phyloP scores from a whole-genome alignment of 2,888 invertebrate species.

The Chironomus tentans region DNA sequence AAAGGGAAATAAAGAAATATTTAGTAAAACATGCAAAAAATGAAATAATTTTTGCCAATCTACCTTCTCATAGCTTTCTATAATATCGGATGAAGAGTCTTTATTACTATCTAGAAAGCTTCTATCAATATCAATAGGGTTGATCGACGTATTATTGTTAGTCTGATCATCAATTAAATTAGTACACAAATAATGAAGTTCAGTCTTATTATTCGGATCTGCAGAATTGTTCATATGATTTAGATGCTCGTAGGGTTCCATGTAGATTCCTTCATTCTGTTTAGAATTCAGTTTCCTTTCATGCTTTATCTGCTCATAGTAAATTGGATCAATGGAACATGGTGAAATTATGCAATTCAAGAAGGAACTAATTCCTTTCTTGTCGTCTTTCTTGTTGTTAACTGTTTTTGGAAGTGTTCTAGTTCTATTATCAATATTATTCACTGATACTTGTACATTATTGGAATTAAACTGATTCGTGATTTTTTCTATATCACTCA shows the following conservation, averaged over 20 bases:
- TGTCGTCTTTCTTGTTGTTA: background rate
- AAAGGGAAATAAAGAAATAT: background rate
- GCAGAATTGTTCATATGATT: constrained; percentile 18
- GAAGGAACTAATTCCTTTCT: background rate
- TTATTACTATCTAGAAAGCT: background rate
- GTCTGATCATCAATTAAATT: constrained; percentile 42
- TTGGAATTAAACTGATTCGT: too few species aligned
- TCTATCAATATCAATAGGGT: constrained; percentile 28
- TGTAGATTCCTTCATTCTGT: constrained; percentile 32
- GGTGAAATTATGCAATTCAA: constrained; percentile 26
- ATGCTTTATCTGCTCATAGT: constrained; percentile 1
- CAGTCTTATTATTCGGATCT: constrained; percentile 29
- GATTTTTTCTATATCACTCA: too few species aligned
- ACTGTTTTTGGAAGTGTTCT: constrained; percentile 9
- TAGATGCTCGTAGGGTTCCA: constrained; percentile 33
- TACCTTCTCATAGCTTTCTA: constrained; percentile 12
- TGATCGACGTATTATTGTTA: constrained; percentile 27
- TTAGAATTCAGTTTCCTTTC: background rate
- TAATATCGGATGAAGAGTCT: background rate
- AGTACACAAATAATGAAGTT: constrained; percentile 46
- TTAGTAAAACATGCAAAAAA: too few species aligned
- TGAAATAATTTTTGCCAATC: background rate
- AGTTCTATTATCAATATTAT: background rate
- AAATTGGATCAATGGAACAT: constrained; percentile 23
- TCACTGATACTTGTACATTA: too few species aligned